These are phyloP conservation scores for Caenorhabditis sp. DNA, from an alignment of 2,888 invertebrate genomes.

Conservation along the genomic window DNA sequence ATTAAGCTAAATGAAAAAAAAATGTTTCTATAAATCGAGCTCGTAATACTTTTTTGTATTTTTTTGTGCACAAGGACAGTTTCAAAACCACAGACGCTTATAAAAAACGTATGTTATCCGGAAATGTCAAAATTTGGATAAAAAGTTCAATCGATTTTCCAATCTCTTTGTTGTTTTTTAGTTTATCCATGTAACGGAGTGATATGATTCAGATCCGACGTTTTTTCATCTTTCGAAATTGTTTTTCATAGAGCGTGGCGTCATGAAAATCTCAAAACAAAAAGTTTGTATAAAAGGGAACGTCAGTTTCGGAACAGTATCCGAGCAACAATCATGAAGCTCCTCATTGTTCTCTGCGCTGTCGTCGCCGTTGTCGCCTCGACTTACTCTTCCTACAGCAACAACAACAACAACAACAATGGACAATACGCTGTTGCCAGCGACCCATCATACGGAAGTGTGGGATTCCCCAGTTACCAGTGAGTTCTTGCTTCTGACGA, in stretches of 20 bases:
- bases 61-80: too few species aligned
- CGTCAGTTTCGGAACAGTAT: background rate
- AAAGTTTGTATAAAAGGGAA: conserved; percentile 24
- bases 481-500: background rate
- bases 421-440: background rate
- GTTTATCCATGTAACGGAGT: too few species aligned
- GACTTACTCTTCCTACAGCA: background rate
- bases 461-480: background rate
- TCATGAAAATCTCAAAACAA: conserved; percentile 16
- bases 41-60: too few species aligned
- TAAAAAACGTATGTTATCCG: too few species aligned
- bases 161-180: background rate
- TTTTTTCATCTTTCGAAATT: background rate
- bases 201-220: background rate
- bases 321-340: conserved; percentile 43
- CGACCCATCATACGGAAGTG: background rate
- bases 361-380: conserved; percentile 25
- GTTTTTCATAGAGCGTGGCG: background rate
- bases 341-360: conserved; percentile 37
- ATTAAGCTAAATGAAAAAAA: too few species aligned
- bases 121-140: too few species aligned
- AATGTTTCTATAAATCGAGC: too few species aligned
- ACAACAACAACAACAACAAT: conserved; percentile 2
- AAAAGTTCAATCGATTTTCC: background rate
- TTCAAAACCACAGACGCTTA: too few species aligned